These are phyloP conservation scores for Scomberomorus guttatus DNA, from an alignment of 2,797 vertebrate genomes.

Conservation along the genomic window DNA sequence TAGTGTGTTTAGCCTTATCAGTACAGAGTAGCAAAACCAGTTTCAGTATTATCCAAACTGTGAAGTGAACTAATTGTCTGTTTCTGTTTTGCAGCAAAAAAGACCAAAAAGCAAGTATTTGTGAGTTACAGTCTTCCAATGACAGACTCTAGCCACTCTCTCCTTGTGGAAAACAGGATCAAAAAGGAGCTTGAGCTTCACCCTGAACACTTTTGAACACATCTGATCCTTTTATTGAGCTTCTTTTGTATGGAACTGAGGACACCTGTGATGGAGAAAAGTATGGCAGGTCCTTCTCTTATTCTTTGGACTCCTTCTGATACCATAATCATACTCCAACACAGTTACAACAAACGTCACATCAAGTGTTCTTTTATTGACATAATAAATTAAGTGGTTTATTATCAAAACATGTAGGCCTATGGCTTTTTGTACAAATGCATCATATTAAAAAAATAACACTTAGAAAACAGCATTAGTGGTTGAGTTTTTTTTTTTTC, in stretches of 20 bases:
- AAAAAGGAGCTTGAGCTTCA: slow-evolving; percentile 94
- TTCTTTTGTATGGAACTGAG: slow-evolving; percentile 17
- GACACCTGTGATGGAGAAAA: background rate
- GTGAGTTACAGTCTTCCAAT: slow-evolving; percentile 93
- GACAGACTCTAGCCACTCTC: slow-evolving; percentile 87
- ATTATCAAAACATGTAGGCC: slow-evolving; percentile 86
- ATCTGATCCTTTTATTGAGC: background rate
- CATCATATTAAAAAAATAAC: slow-evolving; percentile 84
- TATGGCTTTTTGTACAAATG: slow-evolving; percentile 87
- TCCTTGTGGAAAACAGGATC: slow-evolving; percentile 94
- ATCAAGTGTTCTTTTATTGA: slow-evolving; percentile 83
- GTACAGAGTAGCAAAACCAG: background rate
- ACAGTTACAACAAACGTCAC: slow-evolving; percentile 49
- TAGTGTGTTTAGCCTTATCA: background rate
- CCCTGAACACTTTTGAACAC: slow-evolving; percentile 90
- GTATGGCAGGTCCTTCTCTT: background rate
- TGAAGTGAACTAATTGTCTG: background rate
- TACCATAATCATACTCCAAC: slow-evolving; percentile 1
- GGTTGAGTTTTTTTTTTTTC: slow-evolving; percentile 61
- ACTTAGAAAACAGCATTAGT: slow-evolving; percentile 82
- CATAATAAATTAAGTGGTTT: slow-evolving; percentile 86
- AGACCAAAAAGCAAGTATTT: slow-evolving; percentile 96
- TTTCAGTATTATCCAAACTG: background rate
- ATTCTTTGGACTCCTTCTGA: background rate
- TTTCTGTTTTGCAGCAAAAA: slow-evolving; percentile 88